Percentiles rank a stretch among this genome's conserved stretches.
Evolutionary conservation across 2,888 invertebrate genomes (phyloP).

Genomic region (Hemicrepidius hirtus): DNA sequence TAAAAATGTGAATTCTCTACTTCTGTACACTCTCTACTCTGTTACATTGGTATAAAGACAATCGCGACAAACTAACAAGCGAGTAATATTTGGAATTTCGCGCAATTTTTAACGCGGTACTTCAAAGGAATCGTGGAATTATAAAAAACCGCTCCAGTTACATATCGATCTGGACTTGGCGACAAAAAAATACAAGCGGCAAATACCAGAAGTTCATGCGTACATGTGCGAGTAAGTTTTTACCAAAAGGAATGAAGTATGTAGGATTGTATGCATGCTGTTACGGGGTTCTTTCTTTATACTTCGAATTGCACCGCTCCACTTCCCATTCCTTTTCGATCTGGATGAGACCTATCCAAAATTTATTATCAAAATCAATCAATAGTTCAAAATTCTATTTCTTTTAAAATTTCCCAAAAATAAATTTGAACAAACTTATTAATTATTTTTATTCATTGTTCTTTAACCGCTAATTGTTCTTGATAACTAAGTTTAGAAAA

Average conservation of each 20-base stretch:
- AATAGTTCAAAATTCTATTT: too few species aligned
- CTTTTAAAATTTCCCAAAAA: too few species aligned
- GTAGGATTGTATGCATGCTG: conserved; percentile 60
- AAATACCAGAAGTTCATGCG: conserved; percentile 69
- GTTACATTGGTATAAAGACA: conserved; percentile 50
- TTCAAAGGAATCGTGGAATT: conserved; percentile 67
- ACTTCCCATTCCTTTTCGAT: conserved; percentile 9
- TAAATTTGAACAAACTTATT: too few species aligned
- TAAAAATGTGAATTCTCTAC: conserved; percentile 40
- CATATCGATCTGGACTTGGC: conserved; percentile 69
- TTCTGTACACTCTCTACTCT: conserved; percentile 28
- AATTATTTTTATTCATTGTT: too few species aligned
- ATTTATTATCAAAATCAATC: too few species aligned
- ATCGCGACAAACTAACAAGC: conserved; percentile 70
- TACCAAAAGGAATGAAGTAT: conserved; percentile 67
- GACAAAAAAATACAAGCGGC: conserved; percentile 64
- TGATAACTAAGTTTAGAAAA: too few species aligned
- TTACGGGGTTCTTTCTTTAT: conserved; percentile 21
- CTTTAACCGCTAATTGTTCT: too few species aligned
- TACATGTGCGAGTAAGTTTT: conserved; percentile 67
- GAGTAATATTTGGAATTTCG: conserved; percentile 73
- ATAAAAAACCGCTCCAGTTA: conserved; percentile 71
- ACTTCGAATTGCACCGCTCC: conserved; percentile 15
- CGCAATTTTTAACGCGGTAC: conserved; percentile 72
- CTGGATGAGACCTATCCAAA: not conserved